Percentiles rank a stretch among this genome's conserved stretches.
These are phyloP conservation scores for Spongilla lacustris DNA, from an alignment of 37 sponge, comb jelly and placozoan genomes.

Conservation along the genomic window DNA sequence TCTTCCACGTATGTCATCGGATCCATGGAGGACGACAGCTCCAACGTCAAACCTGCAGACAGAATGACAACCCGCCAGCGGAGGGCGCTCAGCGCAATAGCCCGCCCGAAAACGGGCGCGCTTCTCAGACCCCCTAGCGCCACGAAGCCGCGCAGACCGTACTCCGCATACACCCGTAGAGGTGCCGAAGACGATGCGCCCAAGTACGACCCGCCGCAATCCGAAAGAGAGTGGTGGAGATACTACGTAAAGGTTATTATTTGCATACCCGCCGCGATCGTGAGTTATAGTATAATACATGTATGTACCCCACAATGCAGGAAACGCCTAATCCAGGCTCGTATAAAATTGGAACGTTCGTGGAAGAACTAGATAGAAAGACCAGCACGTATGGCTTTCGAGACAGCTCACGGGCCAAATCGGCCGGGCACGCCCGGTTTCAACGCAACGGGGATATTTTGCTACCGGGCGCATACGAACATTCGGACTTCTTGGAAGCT, in stretches of 20 bases:
- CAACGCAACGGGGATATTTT: constrained; percentile 51
- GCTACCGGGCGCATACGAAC: constrained; percentile 84
- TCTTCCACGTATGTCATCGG: not conserved
- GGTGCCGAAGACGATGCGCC: constrained; percentile 38
- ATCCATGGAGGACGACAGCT: not conserved
- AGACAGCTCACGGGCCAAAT: constrained; percentile 53
- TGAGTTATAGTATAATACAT: no score
- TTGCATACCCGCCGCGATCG: no score
- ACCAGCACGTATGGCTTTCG: constrained; percentile 68
- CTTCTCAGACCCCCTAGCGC: constrained; percentile 25
- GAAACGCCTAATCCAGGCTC: constrained; percentile 90
- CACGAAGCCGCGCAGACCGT: constrained; percentile 54
- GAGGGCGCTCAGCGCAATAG: constrained; percentile 64
- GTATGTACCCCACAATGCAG: constrained; percentile 16
- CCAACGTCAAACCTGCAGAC: not conserved
- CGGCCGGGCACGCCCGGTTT: constrained; percentile 32
- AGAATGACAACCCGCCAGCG: constrained; percentile 10
- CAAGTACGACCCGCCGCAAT: constrained; percentile 67
- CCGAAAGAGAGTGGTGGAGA: constrained; percentile 88
- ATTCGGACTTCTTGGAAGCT: constrained; percentile 52
- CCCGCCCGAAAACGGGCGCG: constrained; percentile 12
- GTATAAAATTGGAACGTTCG: constrained; percentile 62
- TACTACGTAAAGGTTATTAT: constrained; percentile 84
- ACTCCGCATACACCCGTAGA: constrained; percentile 76
- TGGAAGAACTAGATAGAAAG: constrained; percentile 66